These are phyloP conservation scores for Phalacrocorax carbo DNA, from an alignment of 2,113 vertebrate species.

Conservation along the genomic window DNA sequence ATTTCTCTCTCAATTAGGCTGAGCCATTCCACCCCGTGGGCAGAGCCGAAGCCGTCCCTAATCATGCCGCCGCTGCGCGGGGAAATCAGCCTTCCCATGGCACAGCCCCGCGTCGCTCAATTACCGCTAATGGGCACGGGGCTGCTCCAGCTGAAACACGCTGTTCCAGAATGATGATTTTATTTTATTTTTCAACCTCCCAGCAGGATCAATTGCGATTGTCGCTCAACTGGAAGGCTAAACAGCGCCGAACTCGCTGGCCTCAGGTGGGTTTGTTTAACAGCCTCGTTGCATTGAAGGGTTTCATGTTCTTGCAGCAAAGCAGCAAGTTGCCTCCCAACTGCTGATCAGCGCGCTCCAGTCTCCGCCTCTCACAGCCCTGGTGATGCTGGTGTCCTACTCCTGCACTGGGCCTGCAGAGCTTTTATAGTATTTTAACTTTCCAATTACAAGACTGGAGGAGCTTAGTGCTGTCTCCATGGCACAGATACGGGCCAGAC, in stretches of 20 bases:
- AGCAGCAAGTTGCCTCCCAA: neutral
- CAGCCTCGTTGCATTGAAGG: neutral
- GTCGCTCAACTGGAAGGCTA: neutral
- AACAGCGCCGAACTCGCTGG: neutral
- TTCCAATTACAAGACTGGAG: neutral
- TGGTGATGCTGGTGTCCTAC: neutral
- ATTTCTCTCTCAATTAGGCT: neutral
- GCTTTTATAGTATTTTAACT: neutral
- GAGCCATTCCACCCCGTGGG: fast-evolving
- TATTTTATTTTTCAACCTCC: neutral
- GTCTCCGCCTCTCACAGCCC: neutral
- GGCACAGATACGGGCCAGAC: neutral
- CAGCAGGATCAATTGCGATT: neutral
- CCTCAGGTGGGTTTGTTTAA: neutral
- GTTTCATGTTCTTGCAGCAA: neutral
- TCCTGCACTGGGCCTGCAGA: neutral
- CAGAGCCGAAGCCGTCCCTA: neutral
- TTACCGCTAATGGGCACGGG: neutral
- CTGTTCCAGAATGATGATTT: neutral
- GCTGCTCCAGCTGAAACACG: neutral
- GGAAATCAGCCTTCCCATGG: neutral
- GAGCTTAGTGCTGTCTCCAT: neutral
- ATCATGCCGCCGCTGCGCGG: fast-evolving
- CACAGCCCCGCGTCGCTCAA: neutral
- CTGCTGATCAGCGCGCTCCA: neutral